Evolutionary conservation across 1,140 invertebrate genomes (phyloP), one percentile per base, ranked within the genome.

Genomic region (Eufriesea mexicana): DNA sequence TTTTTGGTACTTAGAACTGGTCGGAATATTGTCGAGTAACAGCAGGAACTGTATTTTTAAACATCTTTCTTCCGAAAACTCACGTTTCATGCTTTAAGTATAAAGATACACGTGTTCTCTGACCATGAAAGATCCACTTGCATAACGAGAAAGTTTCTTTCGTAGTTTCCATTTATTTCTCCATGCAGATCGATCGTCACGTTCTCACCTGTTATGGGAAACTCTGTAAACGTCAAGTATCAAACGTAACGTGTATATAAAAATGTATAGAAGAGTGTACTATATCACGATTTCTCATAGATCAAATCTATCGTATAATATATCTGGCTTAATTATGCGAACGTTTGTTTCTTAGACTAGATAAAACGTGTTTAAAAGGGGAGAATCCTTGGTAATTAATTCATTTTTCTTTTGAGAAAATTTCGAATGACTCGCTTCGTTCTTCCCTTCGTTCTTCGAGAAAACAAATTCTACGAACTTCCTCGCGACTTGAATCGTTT

Each of bases 161-260:
- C 54, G 54, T 5, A 6, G 12, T 16, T 54, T 14, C 54, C 54
- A 28, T 62, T 62, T 16, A 62, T 20, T 35, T 35, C 28, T 35
- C 61, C 61, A 16, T 14, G 28, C 61, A 28, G 14, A 62, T 62
- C 25, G 7, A 20, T 9, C 5, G 18, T n/a, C 66, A 4, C 4
- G 35, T 23, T 16, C 7, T 49, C 67, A 5, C 16, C 42, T 70
- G 16, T 70, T 25, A 49, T 47, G n/a, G 16, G 23, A 51, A 76
- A 51, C 74, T 64, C 23, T 61, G 61, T 42, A 61, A 75, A 61
- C 35, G 42, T 61, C 28, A 28, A 25, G 10, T 49, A 28, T 75
- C 10, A 25, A 61, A 61, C 42, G 5, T 49, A 76, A 76, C 35
- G 9, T 61, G 42, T 74, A 10, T 59, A 59, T 23, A 59, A 74